Evolutionary conservation across 2,113 vertebrate species (phyloP).

Genomic region (Pitta sordida): DNA sequence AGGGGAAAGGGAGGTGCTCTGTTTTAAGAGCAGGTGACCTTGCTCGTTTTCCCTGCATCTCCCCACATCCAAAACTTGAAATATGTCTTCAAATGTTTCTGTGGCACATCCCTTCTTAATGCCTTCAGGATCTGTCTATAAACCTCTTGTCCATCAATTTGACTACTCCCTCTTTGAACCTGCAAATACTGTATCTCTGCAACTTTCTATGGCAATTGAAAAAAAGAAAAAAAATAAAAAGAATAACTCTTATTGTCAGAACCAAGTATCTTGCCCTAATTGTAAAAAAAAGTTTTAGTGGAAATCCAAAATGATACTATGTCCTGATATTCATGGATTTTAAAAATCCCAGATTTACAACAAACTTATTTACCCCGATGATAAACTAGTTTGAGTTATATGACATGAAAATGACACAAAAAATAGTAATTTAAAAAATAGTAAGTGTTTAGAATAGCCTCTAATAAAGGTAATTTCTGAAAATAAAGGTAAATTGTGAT

Average conservation of each 20-base stretch:
- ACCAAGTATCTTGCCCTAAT: not conserved
- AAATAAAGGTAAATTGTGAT: not conserved
- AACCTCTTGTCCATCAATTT: not conserved
- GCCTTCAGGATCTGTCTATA: not conserved
- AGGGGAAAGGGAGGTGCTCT: not conserved
- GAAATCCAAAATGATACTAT: not conserved
- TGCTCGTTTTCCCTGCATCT: not conserved
- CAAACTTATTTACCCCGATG: not conserved
- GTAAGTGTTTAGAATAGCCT: not conserved
- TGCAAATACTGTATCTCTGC: not conserved
- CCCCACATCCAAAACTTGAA: not conserved
- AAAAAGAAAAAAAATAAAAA: fast-evolving
- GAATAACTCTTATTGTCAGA: not conserved
- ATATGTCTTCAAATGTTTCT: not conserved
- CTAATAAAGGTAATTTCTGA: not conserved
- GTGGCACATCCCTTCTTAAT: not conserved
- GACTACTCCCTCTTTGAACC: not conserved
- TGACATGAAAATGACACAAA: not conserved
- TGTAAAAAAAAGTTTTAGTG: not conserved
- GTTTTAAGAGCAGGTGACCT: not conserved
- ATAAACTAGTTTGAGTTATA: not conserved
- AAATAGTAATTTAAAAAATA: not conserved
- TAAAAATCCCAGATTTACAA: not conserved
- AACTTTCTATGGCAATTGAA: not conserved
- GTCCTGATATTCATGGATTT: not conserved